Conservation (phyloP, 2,888 invertebrate genomes). For the Archips crataeganus region DNA sequence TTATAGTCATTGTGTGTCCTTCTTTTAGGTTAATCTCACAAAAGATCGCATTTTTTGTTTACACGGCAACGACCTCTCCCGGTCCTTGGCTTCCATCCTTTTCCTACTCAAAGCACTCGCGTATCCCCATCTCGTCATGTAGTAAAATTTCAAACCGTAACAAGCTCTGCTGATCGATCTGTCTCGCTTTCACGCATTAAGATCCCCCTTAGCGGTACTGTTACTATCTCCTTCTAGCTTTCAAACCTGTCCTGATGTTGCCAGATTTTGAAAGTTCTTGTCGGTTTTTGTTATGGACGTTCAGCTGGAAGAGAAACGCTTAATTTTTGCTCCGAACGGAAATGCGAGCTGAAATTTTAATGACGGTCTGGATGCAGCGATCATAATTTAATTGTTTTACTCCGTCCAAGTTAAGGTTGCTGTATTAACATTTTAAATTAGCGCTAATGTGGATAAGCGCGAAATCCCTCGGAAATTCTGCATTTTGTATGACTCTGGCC, state of each 20-base stretch:
- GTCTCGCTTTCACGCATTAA: slow-evolving; percentile 72
- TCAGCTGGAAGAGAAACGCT: slow-evolving; percentile 17
- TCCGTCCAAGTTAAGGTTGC: slow-evolving; percentile 8
- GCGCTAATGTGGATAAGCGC: background rate
- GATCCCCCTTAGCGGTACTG: slow-evolving; percentile 59
- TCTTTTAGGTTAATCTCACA: slow-evolving; percentile 61
- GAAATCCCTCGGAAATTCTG: background rate
- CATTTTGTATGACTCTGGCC: background rate
- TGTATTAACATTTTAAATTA: slow-evolving; percentile 22
- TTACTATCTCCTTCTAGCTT: slow-evolving; percentile 62
- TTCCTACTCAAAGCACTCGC: slow-evolving; percentile 57
- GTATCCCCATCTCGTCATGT: slow-evolving; percentile 60
- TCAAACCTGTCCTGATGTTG: slow-evolving; percentile 68
- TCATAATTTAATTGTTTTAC: slow-evolving; percentile 36
- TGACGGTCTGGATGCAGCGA: slow-evolving; percentile 30
- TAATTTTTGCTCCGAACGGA: slow-evolving; percentile 31
- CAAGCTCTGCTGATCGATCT: slow-evolving; percentile 70
- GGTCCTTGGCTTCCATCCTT: slow-evolving; percentile 57
- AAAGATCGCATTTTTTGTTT: slow-evolving; percentile 69
- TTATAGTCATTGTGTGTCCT: slow-evolving; percentile 39
- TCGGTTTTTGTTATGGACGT: slow-evolving; percentile 28
- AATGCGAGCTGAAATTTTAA: slow-evolving; percentile 36
- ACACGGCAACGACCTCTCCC: slow-evolving; percentile 75
- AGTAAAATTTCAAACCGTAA: slow-evolving; percentile 68
- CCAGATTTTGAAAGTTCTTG: slow-evolving; percentile 55